These are phyloP conservation scores for Oreochromis spilurus DNA, from an alignment of 2,113 vertebrate species.

Conservation along the genomic window DNA sequence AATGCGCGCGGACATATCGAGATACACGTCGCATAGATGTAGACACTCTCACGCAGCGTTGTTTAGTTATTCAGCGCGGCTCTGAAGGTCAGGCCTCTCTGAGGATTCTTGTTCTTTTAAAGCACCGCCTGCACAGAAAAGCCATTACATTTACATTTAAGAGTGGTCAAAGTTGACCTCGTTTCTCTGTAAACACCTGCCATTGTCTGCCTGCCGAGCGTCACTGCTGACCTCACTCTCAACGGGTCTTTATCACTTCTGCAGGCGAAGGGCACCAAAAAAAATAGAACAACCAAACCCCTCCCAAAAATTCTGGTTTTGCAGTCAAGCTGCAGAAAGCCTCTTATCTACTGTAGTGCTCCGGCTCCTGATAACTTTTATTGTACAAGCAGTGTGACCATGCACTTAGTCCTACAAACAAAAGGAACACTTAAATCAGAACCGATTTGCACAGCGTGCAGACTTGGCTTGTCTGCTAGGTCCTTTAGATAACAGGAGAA, in stretches of 20 bases:
- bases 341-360: not conserved
- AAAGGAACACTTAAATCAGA: not conserved
- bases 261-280: not conserved
- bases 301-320: not conserved
- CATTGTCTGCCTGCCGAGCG: not conserved
- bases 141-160: not conserved
- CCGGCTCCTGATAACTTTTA: not conserved
- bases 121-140: slow-evolving; percentile 7
- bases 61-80: not conserved
- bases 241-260: not conserved
- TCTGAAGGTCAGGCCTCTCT: slow-evolving; percentile 18
- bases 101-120: not conserved
- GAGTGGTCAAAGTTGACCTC: slow-evolving; percentile 7
- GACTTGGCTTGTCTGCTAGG: not conserved
- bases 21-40: not conserved
- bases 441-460: not conserved
- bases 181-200: slow-evolving; percentile 11
- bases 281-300: not conserved
- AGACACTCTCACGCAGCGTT: not conserved
- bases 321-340: not conserved
- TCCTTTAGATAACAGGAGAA: not conserved
- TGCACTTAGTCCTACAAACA: not conserved
- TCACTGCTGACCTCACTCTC: not conserved
- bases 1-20: not conserved
- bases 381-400: not conserved